These are phyloP conservation scores for Cyprinus carpio DNA, from an alignment of 2,113 vertebrate genomes.

Conservation along the genomic window DNA sequence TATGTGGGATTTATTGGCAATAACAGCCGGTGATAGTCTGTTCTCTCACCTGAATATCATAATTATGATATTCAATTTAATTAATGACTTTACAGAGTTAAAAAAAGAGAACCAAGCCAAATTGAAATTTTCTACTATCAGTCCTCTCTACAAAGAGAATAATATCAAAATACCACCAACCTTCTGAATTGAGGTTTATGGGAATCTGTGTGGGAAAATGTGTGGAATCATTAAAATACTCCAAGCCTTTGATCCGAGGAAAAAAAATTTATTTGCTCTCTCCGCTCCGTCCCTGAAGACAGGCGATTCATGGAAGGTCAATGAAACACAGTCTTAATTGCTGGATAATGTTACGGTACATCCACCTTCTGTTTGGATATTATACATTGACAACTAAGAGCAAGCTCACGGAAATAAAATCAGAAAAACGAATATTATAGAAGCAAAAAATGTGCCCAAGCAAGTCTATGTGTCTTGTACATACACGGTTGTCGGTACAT, in stretches of 20 bases:
- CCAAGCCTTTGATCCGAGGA: not conserved
- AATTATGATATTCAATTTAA: too few species aligned
- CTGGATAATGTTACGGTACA: not conserved
- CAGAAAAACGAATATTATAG: not conserved
- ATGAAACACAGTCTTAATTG: constrained; percentile 26
- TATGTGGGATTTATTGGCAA: constrained; percentile 1
- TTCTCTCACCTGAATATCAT: not conserved
- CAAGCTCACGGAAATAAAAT: not conserved
- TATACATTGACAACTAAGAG: not conserved
- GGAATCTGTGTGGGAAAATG: not conserved
- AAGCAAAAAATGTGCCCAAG: not conserved
- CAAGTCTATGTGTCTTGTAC: not conserved
- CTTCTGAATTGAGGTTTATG: not conserved
- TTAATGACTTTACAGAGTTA: too few species aligned
- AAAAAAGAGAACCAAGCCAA: too few species aligned
- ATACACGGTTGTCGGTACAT: not conserved
- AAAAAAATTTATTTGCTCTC: not conserved
- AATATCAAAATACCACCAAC: not conserved
- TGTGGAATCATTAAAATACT: not conserved
- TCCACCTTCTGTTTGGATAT: not conserved
- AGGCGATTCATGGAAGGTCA: constrained; percentile 40
- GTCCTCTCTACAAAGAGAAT: not conserved
- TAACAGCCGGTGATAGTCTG: not conserved
- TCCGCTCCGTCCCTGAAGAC: not conserved
- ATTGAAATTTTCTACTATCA: too few species aligned